A percentile compares a stretch with the other conserved stretches of the same genome.
These are phyloP conservation scores for Phocides pigmalion DNA, from an alignment of 1,140 invertebrate species.

Conservation along the genomic window DNA sequence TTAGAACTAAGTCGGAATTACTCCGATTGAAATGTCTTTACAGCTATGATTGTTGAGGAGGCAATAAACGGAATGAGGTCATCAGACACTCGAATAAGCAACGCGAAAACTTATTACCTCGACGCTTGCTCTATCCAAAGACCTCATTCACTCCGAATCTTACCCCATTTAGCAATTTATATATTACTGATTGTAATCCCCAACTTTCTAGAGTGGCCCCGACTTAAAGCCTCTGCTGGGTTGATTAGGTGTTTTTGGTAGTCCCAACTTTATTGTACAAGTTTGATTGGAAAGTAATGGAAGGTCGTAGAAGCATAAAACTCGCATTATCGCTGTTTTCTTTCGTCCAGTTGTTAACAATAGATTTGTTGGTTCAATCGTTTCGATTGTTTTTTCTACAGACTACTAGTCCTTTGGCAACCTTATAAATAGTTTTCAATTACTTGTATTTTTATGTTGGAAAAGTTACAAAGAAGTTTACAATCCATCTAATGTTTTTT, in stretches of 20 bases:
- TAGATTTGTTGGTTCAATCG: slow-evolving; percentile 38
- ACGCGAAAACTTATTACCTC: slow-evolving; percentile 39
- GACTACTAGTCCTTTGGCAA: slow-evolving; percentile 21
- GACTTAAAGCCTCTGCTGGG: slow-evolving; percentile 36
- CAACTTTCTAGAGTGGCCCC: slow-evolving; percentile 31
- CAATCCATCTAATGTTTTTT: no score
- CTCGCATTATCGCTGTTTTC: slow-evolving; percentile 52
- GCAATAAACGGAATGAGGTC: slow-evolving; percentile 44
- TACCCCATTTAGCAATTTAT: slow-evolving; percentile 38
- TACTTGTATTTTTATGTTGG: background rate
- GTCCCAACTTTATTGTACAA: slow-evolving; percentile 59
- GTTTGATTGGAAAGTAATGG: slow-evolving; percentile 66
- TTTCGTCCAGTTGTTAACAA: slow-evolving; percentile 44
- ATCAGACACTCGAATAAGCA: slow-evolving; percentile 44
- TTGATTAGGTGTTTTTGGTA: slow-evolving; percentile 66
- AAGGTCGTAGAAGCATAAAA: slow-evolving; percentile 46
- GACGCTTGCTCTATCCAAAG: slow-evolving; percentile 39
- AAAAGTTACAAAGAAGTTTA: no score
- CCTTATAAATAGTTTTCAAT: slow-evolving; percentile 18
- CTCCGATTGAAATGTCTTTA: slow-evolving; percentile 45
- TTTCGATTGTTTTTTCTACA: slow-evolving; percentile 27
- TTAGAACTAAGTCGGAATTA: slow-evolving; percentile 33
- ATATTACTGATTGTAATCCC: slow-evolving; percentile 35
- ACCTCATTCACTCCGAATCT: slow-evolving; percentile 32
- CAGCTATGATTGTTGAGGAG: slow-evolving; percentile 43